Base-by-base conservation (phyloP, 2,113 vertebrate species). In the Chamaetylas fuelleborni region DNA sequence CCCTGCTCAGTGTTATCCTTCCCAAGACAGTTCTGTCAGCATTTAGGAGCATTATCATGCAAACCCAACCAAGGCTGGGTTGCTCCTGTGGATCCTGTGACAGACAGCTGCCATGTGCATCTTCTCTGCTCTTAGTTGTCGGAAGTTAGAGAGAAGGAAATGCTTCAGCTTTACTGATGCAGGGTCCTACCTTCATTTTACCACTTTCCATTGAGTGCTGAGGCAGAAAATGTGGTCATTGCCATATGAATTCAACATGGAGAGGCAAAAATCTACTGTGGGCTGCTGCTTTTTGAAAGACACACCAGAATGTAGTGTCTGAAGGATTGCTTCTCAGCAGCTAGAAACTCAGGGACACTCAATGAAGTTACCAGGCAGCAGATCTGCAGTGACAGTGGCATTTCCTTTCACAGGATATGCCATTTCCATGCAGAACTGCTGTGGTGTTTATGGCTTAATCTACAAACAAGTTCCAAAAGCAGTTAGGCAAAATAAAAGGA, bases 71-170 rank as follows among this genome's bases (percentile, higher is more conserved):
- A 14, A 26, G 40, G 36, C 58, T 45, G 57, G n/a, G 45, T 61
- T 16, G 25, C 20, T 69, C 3, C 25, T 61, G 16, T 47, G 48
- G 48, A 40, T 67, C 19, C 38, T 73, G 19, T 31, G 36, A 42
- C 0, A 4, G 33, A 9, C 17, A 72, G 48, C 62, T 88, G 20
- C 50, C 33, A 11, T 0, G 0, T 56, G 31, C 58, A 19, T 40
- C 34, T 64, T 36, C 61, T 71, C 16, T 64, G 50, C 47, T 65
- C 33, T 29, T 29, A 28, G 8, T 2, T 36, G 24, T 54, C 19
- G 43, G 9, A 64, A 76, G 24, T 31, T 8, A 48, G 28, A 45
- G 70, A 36, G 78, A 70, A 53, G 25, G 13, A 58, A 89, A 56
- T 7, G 5, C 42, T 76, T 89, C 53, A 19, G 23, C 53, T 78